Base-by-base conservation (phyloP, 2,113 vertebrate genomes). In the Glareola pratincola region DNA sequence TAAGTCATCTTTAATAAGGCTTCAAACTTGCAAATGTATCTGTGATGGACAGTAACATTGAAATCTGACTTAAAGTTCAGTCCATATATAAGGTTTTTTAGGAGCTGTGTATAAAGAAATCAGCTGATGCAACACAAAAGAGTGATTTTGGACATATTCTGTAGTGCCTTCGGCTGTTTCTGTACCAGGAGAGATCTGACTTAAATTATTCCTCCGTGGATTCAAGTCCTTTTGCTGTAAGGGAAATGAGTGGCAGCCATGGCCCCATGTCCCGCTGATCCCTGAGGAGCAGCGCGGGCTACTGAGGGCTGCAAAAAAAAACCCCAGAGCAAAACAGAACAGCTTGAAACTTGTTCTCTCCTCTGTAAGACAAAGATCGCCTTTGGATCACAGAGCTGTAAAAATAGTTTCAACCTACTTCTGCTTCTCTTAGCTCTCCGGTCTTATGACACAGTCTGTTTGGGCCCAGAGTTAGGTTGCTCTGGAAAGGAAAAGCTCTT, bases 341-440 rank as follows among this genome's bases (percentile, higher is more conserved):
- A 90, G 50, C 85, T 94, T 92, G 96, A 94, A 83, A 77, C 67
- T 95, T 94, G 77, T 69, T 73, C 88, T 84, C 10, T 92, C 45
- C 72, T 74, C 37, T 94, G 34, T 67, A 83, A 95, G 85, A 86
- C 68, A 67, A 93, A 84, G 84, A 74, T 74, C 0, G 0, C 34
- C 85, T 80, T 82, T 64, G 63, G 50, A 92, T 91, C 56, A 81
- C 56, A 77, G 79, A 77, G 53, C 30, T 80, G 77, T 90, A 97
- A 95, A 96, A 97, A 95, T 92, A 93, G 85, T 88, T 95, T 66
- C 69, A 81, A 86, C 94, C 94, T 75, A 92, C 69, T 96, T 97
- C 68, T 95, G 59, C 64, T 14, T 90, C 91, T 87, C 89, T 86
- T 87, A 89, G 72, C 54, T 84, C 50, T 77, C 29, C 3, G 3